Percentiles rank a stretch among this genome's conserved stretches.
These are phyloP conservation scores for Drosophila neocordata DNA, from an alignment of 1,140 invertebrate genomes.

Conservation along the genomic window DNA sequence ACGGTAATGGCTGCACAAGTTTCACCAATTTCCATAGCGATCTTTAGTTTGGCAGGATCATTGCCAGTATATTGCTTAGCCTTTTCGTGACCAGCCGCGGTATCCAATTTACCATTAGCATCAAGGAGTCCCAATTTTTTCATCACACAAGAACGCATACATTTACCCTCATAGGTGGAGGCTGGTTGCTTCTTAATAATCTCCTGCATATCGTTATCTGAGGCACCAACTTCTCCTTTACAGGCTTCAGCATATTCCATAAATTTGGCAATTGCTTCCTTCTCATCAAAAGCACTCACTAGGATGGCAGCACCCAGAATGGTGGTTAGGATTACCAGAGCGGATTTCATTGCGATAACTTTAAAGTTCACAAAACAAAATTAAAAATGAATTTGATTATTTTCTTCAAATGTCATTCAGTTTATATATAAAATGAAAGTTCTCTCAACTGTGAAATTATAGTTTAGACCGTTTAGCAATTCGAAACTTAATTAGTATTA, in stretches of 20 bases:
- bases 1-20: conserved; percentile 49
- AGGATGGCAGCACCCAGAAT: conserved; percentile 30
- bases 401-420: neutral
- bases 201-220: conserved; percentile 44
- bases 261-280: conserved; percentile 56
- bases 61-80: conserved; percentile 57
- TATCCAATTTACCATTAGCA: conserved; percentile 55
- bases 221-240: conserved; percentile 45
- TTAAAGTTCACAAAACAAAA: conserved; percentile 23
- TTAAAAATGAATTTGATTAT: conserved; percentile 25
- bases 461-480: conserved; percentile 34
- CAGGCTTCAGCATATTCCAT: conserved; percentile 49
- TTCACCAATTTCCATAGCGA: conserved; percentile 59
- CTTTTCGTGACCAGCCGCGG: conserved; percentile 43
- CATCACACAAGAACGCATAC: conserved; percentile 67
- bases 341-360: conserved; percentile 41
- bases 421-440: conserved; percentile 32
- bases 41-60: conserved; percentile 63
- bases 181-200: conserved; percentile 48
- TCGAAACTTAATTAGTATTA: conserved; percentile 12
- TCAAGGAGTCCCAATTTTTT: conserved; percentile 47
- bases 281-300: conserved; percentile 51
- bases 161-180: conserved; percentile 51
- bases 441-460: conserved; percentile 69
- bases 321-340: conserved; percentile 20